A percentile compares a stretch with the other conserved stretches of the same genome.
phyloP scores from a whole-genome alignment of 2,888 invertebrate genomes.

The Nebria brevicollis region DNA sequence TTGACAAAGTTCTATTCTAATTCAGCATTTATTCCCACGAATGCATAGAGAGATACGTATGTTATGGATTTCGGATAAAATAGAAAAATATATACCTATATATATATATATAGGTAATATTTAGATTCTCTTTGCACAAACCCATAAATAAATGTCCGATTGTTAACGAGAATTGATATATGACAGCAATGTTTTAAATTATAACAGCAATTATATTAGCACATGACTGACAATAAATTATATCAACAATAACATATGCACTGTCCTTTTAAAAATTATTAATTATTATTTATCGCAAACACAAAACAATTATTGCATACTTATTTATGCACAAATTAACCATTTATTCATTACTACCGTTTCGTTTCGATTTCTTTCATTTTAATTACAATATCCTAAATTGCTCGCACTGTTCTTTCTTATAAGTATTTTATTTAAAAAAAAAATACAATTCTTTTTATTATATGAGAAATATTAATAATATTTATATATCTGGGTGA shows the following conservation, averaged over 20 bases:
- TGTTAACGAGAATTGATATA: slow-evolving; percentile 43
- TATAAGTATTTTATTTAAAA: too few relatives aligned
- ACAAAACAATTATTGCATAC: slow-evolving; percentile 24
- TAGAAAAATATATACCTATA: too few relatives aligned
- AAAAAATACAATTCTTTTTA: too few relatives aligned
- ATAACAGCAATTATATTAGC: slow-evolving; percentile 42
- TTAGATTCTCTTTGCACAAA: not conserved
- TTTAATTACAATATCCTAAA: too few relatives aligned
- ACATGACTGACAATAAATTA: slow-evolving; percentile 38
- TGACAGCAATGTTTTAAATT: slow-evolving; percentile 41
- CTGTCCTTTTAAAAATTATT: slow-evolving; percentile 40
- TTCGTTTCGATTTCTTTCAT: too few relatives aligned
- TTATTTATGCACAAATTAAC: not conserved
- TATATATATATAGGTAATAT: too few relatives aligned
- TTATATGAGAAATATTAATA: not conserved
- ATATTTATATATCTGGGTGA: not conserved
- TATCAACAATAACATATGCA: slow-evolving; percentile 44
- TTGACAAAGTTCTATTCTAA: not conserved
- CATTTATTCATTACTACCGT: not conserved
- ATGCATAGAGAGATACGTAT: not conserved
- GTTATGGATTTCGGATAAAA: too few relatives aligned
- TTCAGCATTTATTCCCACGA: not conserved
- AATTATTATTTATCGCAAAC: slow-evolving; percentile 38
- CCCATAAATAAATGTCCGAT: slow-evolving; percentile 6
- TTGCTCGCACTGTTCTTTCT: too few relatives aligned